Base-by-base conservation (phyloP, 2,888 invertebrate species). In the Parasteatoda lunata region DNA sequence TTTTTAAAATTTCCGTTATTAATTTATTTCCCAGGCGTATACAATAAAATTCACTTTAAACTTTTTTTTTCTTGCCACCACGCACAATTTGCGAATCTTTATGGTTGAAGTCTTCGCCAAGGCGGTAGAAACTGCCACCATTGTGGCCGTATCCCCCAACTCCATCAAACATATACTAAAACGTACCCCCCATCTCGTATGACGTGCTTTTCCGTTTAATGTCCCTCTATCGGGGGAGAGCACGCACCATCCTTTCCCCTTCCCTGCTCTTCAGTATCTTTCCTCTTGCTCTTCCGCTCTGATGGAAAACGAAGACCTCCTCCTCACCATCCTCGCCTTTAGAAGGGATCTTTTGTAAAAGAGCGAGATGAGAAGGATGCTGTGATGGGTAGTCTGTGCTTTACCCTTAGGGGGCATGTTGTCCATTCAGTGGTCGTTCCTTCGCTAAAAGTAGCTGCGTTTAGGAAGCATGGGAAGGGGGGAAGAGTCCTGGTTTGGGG, bases 151-250 rank as follows among this genome's bases (percentile, higher is more conserved):
- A 9, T n/a, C n/a, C n/a, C n/a, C n/a, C 59, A 13, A 59, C 59
- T 52, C 68, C 77, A 77, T 66, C 49, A 66, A 77, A 77, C 52
- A 77, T 76, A 65, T 47, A 76, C 48, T 76, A 59, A 76, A 76
- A 76, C 47, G 75, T 76, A 65, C 75, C 75, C 75, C 75, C 75
- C 75, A 76, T 76, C 75, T 76, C 75, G 6, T 49, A 51, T 68
- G 77, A 77, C 77, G 78, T 78, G 70, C 78, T 54, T 70, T 59
- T 48, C 70, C 78, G 52, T 70, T 78, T 69, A 78, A 78, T 70
- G 70, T 70, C 70, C 54, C 59, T 48, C 47, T 69, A 49, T 59
- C 59, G n/a, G 49, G 52, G 77, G 77, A 30, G 72, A 64, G 65
- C 59, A 48, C 45, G 48, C n/a, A 15, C 45, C 47, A 8, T 52